Evolutionary conservation across 1,140 invertebrate genomes (phyloP), one percentile per base, ranked within the genome.

Genomic region (Heliconius hermathena): DNA sequence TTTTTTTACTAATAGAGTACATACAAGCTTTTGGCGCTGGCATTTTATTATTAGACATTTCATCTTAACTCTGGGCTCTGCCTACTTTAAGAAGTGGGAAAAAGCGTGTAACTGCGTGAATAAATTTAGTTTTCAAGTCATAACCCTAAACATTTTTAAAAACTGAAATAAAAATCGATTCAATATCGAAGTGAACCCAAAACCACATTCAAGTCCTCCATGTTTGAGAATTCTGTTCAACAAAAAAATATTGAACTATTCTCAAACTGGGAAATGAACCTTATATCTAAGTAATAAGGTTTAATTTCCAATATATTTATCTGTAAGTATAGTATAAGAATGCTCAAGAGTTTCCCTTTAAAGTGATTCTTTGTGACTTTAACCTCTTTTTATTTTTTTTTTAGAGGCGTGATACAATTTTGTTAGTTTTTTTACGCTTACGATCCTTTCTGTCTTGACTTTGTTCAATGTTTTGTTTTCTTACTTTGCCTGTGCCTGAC

Each of bases 291-390:
- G 9, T 26, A 1, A 66, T 66, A 66, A 26, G 13, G 60, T 66
- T 5, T 13, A 66, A 66, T 13, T 26, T 66, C 1, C 3, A 66
- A 29, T n/a, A 29, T n/a, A 13, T 11, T 5, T 36, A 36, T 26
- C 26, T 26, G 0, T 66, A 66, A 66, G 60, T 26, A 29, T 66
- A 3, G 26, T 66, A 26, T 11, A 66, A 66, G 60, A 66, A 66
- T 29, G 60, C 60, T 66, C 22, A 66, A 66, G 60, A 29, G 60
- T 66, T 29, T 66, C 60, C 60, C 60, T 66, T 29, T 29, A 66
- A 66, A 66, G 60, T 66, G 22, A 66, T 66, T 66, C 60, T 66
- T 66, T 66, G 60, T 66, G 60, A 29, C 26, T 66, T 29, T 26
- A 3, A 3, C 26, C 11, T 66, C 8, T 22, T 60, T 60, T 60